Evolutionary conservation across 2,888 invertebrate species (phyloP).

Genomic region (Prosapia bicincta): DNA sequence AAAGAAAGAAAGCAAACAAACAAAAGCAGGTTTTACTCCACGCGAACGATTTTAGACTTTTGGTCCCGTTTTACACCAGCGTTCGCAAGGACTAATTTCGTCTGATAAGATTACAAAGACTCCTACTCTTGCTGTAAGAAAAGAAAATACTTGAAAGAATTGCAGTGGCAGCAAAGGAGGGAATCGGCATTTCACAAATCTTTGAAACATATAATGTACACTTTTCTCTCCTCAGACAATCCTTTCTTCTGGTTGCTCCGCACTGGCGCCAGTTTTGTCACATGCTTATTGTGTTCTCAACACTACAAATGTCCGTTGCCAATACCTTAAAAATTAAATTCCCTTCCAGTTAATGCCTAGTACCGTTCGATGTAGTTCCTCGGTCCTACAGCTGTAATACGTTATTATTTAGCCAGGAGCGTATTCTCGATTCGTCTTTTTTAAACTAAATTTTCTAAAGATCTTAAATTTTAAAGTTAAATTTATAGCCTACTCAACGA

Average conservation of each 20-base stretch:
- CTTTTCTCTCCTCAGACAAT: constrained; percentile 8
- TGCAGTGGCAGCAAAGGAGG: constrained; percentile 8
- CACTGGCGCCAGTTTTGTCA: background rate
- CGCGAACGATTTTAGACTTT: constrained; percentile 12
- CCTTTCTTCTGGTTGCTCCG: background rate
- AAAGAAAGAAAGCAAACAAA: background rate
- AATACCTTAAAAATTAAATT: background rate
- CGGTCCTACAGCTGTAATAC: too few species aligned
- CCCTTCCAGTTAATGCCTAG: background rate
- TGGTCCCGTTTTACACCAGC: background rate
- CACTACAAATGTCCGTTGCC: background rate
- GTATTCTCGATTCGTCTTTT: too few species aligned
- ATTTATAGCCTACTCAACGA: too few species aligned
- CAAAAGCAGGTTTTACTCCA: background rate
- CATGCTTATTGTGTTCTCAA: background rate
- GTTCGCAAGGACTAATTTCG: background rate
- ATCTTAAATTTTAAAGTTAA: too few species aligned
- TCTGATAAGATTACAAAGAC: background rate
- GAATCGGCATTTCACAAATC: constrained; percentile 23
- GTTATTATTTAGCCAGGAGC: too few species aligned
- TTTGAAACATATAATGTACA: constrained; percentile 19
- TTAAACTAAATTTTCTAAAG: too few species aligned
- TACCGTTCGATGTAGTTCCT: background rate
- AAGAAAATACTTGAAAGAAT: background rate
- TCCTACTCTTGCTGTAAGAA: background rate